Percentiles rank a stretch among this genome's conserved stretches.
These are phyloP conservation scores for Oscarella lobularis DNA, from an alignment of 37 sponge, comb jelly and placozoan genomes.

Conservation along the genomic window DNA sequence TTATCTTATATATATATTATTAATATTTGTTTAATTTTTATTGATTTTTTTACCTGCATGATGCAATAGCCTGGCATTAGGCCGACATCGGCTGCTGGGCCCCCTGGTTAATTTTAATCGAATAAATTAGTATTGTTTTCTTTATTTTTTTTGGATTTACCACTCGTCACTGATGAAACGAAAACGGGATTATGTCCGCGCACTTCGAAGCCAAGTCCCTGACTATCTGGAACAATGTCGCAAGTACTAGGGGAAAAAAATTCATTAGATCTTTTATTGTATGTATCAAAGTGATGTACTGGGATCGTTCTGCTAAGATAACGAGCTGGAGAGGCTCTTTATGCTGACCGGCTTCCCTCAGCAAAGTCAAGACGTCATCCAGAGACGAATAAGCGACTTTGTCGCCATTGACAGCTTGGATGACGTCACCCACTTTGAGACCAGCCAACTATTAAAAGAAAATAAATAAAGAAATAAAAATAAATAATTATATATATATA, in stretches of 20 bases:
- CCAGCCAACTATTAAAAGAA: slow-evolving; percentile 20
- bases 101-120: slow-evolving; percentile 9
- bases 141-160: no score
- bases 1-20: no score
- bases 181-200: not conserved
- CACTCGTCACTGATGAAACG: no score
- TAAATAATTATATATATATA: not conserved
- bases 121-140: not conserved
- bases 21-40: no score
- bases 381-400: not conserved
- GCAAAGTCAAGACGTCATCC: not conserved
- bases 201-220: not conserved
- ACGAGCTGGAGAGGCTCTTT: not conserved
- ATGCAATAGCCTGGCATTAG: slow-evolving; percentile 34
- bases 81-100: slow-evolving; percentile 36
- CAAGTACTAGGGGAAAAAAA: not conserved
- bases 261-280: no score
- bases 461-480: not conserved
- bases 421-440: slow-evolving; percentile 14
- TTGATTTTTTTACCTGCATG: no score
- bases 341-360: not conserved
- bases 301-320: not conserved
- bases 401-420: slow-evolving; percentile 30
- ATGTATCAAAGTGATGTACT: not conserved
- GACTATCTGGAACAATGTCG: not conserved